Percentiles rank a stretch among this genome's conserved stretches.
Conservation (phyloP, 2,797 vertebrate genomes). For the Hozukius guyotensis region DNA sequence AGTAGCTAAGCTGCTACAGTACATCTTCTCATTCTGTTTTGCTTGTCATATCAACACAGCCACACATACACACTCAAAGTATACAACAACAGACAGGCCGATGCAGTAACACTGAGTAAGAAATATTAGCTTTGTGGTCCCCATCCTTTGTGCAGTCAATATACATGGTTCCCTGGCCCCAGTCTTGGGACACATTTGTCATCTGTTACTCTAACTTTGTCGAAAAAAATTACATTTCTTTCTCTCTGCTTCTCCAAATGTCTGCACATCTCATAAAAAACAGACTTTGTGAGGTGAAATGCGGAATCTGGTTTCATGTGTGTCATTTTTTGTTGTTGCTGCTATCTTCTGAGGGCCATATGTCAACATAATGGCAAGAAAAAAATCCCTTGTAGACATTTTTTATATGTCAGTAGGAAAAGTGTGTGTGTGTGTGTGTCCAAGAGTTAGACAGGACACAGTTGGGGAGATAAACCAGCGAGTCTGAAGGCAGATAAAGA, state of each 20-base stretch:
- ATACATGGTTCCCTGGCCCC: neutral
- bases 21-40: neutral
- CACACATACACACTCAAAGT: slow-evolving; percentile 8
- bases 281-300: slow-evolving; percentile 9
- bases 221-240: slow-evolving; percentile 24
- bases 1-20: neutral
- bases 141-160: slow-evolving; percentile 19
- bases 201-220: slow-evolving; percentile 38
- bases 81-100: slow-evolving; percentile 8
- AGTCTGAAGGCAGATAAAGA: slow-evolving; percentile 10
- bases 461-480: neutral
- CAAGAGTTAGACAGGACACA: neutral
- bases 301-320: slow-evolving; percentile 3
- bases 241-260: neutral
- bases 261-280: slow-evolving; percentile 17
- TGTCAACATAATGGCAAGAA: neutral
- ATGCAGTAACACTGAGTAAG: slow-evolving; percentile 21
- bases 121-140: slow-evolving; percentile 43
- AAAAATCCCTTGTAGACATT: neutral
- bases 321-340: neutral
- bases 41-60: neutral
- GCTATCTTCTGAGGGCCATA: neutral
- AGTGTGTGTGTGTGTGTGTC: neutral
- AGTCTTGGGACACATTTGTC: slow-evolving; percentile 50
- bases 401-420: neutral